These are phyloP conservation scores for Linepithema humile DNA, from an alignment of 1,140 invertebrate genomes.

Conservation along the genomic window DNA sequence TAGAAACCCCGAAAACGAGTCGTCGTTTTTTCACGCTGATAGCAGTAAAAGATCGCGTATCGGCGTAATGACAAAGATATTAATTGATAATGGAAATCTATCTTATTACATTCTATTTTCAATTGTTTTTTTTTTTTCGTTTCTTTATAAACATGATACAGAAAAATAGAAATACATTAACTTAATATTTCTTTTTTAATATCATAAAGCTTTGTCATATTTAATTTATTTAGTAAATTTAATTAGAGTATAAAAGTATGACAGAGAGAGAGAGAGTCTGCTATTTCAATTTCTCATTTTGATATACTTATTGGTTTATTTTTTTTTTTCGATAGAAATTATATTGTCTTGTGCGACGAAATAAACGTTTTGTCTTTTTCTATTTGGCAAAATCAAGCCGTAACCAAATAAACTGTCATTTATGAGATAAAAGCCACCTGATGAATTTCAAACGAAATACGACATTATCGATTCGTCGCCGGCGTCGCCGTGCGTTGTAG, in stretches of 20 bases:
- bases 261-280: too few relatives aligned
- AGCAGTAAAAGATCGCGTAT: not conserved
- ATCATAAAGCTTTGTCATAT: not conserved
- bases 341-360: too few relatives aligned
- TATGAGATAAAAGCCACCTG: slow-evolving; percentile 12
- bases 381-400: too few relatives aligned
- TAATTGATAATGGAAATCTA: not conserved
- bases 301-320: too few relatives aligned
- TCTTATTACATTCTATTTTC: not conserved
- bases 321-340: too few relatives aligned
- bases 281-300: too few relatives aligned
- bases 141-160: not conserved
- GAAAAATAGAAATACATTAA: not conserved
- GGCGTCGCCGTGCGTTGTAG: not conserved
- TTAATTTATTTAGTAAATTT: not conserved
- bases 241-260: not conserved
- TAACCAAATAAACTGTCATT: too few relatives aligned
- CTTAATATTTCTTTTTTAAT: not conserved
- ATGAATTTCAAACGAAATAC: slow-evolving; percentile 51
- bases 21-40: not conserved
- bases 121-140: not conserved
- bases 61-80: not conserved
- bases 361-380: too few relatives aligned
- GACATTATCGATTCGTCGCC: slow-evolving; percentile 34
- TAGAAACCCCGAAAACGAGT: slow-evolving; percentile 25